Evolutionary conservation across 2,888 invertebrate genomes (phyloP).

Genomic region (Agrochola litura): DNA sequence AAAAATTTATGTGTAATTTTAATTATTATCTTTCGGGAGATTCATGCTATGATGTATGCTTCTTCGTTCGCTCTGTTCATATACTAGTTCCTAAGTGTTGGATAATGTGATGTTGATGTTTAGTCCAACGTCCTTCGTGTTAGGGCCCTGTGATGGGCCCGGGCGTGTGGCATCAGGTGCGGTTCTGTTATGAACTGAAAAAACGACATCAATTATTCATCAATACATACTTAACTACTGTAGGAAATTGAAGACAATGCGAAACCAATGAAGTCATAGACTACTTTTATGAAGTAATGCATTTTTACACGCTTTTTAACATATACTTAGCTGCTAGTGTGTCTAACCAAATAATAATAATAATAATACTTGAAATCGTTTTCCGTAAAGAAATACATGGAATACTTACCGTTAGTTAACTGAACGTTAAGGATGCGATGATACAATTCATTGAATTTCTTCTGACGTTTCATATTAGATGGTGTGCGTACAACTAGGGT

Average conservation of each 20-base stretch:
- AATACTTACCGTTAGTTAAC: conserved; percentile 75
- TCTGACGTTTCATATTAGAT: conserved; percentile 86
- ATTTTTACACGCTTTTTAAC: not conserved
- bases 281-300: not conserved
- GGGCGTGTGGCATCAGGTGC: conserved; percentile 29
- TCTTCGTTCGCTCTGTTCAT: conserved; percentile 20
- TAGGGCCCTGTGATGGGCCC: conserved; percentile 37
- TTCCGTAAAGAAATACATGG: not conserved
- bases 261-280: no score
- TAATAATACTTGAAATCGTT: not conserved
- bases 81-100: conserved; percentile 62
- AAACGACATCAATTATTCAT: conserved; percentile 16
- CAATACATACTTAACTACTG: not conserved
- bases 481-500: conserved; percentile 86
- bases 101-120: conserved; percentile 82
- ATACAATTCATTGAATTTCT: conserved; percentile 86
- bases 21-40: conserved; percentile 22
- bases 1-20: conserved; percentile 29
- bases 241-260: not conserved
- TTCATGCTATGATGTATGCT: conserved; percentile 11
- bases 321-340: no score
- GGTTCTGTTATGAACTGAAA: conserved; percentile 71
- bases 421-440: conserved; percentile 84
- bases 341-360: no score
- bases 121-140: conserved; percentile 80